Evolutionary conservation across 2,888 invertebrate species (phyloP).

Genomic region (Agrenia bidenticulata): DNA sequence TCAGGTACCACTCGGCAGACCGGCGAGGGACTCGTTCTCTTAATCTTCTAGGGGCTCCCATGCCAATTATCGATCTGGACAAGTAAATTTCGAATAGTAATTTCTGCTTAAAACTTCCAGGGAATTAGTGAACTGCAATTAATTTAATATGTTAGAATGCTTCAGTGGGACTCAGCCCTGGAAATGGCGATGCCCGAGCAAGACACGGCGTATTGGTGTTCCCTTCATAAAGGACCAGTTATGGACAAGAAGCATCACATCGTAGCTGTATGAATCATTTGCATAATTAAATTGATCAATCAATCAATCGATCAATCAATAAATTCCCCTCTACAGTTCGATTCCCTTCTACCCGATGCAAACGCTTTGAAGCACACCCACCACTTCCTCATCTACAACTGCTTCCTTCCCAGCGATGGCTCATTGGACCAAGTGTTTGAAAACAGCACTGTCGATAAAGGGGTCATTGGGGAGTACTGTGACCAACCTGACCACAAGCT

Average conservation of each 20-base stretch:
- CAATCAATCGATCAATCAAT: too few species aligned
- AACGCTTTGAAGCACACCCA: slow-evolving; percentile 15
- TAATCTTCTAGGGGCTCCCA: slow-evolving; percentile 3
- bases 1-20: slow-evolving; percentile 3
- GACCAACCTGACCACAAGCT: background rate
- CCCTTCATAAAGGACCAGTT: slow-evolving; percentile 13
- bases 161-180: slow-evolving; percentile 9
- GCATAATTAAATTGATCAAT: background rate
- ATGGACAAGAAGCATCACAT: slow-evolving; percentile 14
- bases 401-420: background rate
- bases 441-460: slow-evolving; percentile 3
- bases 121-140: background rate
- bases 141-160: too few species aligned
- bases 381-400: slow-evolving; percentile 20
- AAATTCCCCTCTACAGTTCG: slow-evolving; percentile 7
- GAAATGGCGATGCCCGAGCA: slow-evolving; percentile 15
- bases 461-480: background rate
- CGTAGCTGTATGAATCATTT: slow-evolving; percentile 19
- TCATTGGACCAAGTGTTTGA: slow-evolving; percentile 8
- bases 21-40: slow-evolving; percentile 14
- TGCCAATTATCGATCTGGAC: background rate
- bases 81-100: background rate
- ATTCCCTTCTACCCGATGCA: background rate
- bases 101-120: too few species aligned
- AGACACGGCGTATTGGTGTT: slow-evolving; percentile 29